phyloP scores from a whole-genome alignment of 2,113 vertebrate genomes.

The Pygoscelis antarcticus region DNA sequence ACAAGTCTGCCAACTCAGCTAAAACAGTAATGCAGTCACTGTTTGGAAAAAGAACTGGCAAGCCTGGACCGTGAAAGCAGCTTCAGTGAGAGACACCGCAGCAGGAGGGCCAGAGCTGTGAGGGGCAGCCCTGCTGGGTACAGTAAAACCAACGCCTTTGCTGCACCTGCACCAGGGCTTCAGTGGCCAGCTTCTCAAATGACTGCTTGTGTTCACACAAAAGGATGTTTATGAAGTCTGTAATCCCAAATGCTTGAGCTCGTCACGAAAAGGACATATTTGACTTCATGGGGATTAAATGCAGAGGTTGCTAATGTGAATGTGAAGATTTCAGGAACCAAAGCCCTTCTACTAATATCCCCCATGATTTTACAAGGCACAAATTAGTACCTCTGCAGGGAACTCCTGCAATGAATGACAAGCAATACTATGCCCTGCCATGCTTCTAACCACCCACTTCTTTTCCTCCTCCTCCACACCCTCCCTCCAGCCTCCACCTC shows the following conservation, averaged over 20 bases:
- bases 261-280: neutral
- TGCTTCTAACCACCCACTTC: neutral
- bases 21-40: neutral
- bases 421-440: neutral
- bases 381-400: neutral
- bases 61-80: neutral
- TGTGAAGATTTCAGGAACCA: neutral
- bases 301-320: neutral
- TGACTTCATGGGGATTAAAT: neutral
- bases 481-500: neutral
- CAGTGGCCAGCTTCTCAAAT: neutral
- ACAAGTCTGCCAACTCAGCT: too few relatives aligned
- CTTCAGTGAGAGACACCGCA: neutral
- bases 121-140: neutral
- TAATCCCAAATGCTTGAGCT: neutral
- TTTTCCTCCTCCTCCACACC: neutral
- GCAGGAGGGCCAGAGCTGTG: neutral
- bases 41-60: neutral
- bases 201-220: neutral
- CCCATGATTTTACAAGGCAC: neutral
- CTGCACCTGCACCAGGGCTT: neutral
- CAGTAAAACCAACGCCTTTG: neutral
- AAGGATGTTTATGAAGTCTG: neutral
- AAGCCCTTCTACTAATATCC: neutral
- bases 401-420: neutral